A percentile compares a stretch with the other conserved stretches of the same genome.
phyloP scores from a whole-genome alignment of 2,797 vertebrate species.

The Onychomys arenicola region DNA sequence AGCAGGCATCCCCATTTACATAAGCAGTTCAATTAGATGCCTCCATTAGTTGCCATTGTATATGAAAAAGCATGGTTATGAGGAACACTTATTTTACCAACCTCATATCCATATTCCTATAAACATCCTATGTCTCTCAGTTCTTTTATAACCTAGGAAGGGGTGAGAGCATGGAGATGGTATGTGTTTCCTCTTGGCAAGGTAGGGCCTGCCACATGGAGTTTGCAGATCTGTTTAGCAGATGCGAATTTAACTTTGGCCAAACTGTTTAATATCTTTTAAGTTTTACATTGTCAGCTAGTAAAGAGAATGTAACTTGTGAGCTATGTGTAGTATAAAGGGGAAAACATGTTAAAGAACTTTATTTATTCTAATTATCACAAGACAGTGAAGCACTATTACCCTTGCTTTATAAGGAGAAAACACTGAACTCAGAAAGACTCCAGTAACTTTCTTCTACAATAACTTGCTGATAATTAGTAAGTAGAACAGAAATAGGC shows the following conservation, averaged over 20 bases:
- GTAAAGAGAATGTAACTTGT: background rate
- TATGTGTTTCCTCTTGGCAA: background rate
- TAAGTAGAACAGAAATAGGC: background rate
- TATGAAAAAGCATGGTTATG: background rate
- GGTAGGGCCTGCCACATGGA: background rate
- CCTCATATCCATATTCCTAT: background rate
- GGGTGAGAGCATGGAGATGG: background rate
- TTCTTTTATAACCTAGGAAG: background rate
- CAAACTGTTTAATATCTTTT: background rate
- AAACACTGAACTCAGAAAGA: background rate
- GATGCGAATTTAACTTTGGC: background rate
- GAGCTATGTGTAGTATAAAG: background rate
- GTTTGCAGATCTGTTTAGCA: background rate
- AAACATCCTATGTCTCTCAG: background rate
- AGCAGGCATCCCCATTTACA: background rate
- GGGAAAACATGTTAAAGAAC: background rate
- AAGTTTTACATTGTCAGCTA: constrained; percentile 15
- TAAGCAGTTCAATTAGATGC: background rate
- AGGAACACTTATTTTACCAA: background rate
- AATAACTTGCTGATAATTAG: background rate
- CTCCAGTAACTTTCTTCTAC: background rate
- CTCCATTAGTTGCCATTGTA: background rate
- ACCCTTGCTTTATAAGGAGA: background rate
- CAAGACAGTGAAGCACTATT: background rate
- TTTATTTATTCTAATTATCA: background rate